Percentiles rank a stretch among this genome's conserved stretches.
These are phyloP conservation scores for Amphiprion ocellaris DNA, from an alignment of 2,113 vertebrate genomes.

Conservation along the genomic window DNA sequence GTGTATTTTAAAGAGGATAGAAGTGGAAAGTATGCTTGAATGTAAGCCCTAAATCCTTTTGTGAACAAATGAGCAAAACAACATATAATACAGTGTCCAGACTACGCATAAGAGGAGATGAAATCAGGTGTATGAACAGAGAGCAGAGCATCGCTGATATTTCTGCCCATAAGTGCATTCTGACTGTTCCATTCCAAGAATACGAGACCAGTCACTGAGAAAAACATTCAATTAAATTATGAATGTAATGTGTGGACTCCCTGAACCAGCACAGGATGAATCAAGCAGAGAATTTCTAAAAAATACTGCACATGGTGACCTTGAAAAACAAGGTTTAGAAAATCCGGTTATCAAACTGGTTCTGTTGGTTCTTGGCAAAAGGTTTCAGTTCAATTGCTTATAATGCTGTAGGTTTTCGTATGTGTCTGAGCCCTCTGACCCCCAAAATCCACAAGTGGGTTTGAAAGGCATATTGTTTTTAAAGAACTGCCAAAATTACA, in stretches of 20 bases:
- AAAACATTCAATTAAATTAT: conserved; percentile 38
- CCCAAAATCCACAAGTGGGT: too few relatives aligned
- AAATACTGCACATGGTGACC: background rate
- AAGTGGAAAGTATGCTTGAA: background rate
- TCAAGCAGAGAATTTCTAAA: conserved; percentile 3
- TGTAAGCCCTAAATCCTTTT: background rate
- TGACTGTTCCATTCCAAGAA: conserved; percentile 35
- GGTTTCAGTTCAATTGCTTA: background rate
- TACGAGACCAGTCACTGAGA: conserved; percentile 6
- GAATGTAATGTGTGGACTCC: conserved; percentile 6
- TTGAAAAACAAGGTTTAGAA: conserved; percentile 3
- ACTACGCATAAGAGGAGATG: background rate
- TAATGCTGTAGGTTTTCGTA: background rate
- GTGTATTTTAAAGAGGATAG: background rate
- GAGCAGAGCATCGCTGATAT: background rate
- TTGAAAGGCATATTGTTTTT: too few relatives aligned
- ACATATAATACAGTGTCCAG: conserved; percentile 10
- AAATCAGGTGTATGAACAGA: conserved; percentile 21
- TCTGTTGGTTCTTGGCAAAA: background rate
- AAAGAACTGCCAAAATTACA: too few relatives aligned
- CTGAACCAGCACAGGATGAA: conserved; percentile 34
- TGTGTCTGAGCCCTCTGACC: too few relatives aligned
- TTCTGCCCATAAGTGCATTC: conserved; percentile 21
- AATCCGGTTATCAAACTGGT: background rate
- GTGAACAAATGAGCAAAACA: conserved; percentile 30